phyloP scores from a whole-genome alignment of 2,888 invertebrate species.

The Polietes domitor region DNA sequence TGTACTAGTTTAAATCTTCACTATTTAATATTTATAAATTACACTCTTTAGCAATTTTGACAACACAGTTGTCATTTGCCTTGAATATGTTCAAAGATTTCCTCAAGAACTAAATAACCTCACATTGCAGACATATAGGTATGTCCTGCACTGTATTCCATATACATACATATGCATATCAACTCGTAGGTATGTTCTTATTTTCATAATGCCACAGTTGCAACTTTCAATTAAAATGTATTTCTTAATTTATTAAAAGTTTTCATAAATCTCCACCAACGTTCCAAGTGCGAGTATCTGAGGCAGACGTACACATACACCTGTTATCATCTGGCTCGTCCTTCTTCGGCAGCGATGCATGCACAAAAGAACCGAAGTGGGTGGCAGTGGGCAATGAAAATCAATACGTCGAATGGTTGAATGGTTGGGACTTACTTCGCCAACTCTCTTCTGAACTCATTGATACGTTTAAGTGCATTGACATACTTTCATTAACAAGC shows the following conservation, averaged over 20 bases:
- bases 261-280: constrained; percentile 1
- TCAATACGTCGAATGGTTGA: neutral
- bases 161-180: no score
- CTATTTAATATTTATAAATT: no score
- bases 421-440: constrained; percentile 32
- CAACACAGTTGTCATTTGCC: no score
- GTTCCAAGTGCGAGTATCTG: neutral
- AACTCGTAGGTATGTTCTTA: neutral
- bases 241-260: constrained; percentile 57
- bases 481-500: constrained; percentile 65
- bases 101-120: no score
- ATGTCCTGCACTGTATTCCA: no score
- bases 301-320: neutral
- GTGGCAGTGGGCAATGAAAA: neutral
- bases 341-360: neutral
- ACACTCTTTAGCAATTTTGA: no score
- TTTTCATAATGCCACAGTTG: constrained; percentile 5
- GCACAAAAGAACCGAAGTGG: neutral
- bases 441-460: constrained; percentile 54
- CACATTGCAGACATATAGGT: no score
- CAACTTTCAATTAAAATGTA: constrained; percentile 55
- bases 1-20: no score
- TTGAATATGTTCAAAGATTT: no score
- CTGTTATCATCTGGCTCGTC: neutral
- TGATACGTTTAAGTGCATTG: constrained; percentile 65